Conservation (phyloP, 37 sponge, comb jelly and placozoan species). For the Geodia barretti region DNA sequence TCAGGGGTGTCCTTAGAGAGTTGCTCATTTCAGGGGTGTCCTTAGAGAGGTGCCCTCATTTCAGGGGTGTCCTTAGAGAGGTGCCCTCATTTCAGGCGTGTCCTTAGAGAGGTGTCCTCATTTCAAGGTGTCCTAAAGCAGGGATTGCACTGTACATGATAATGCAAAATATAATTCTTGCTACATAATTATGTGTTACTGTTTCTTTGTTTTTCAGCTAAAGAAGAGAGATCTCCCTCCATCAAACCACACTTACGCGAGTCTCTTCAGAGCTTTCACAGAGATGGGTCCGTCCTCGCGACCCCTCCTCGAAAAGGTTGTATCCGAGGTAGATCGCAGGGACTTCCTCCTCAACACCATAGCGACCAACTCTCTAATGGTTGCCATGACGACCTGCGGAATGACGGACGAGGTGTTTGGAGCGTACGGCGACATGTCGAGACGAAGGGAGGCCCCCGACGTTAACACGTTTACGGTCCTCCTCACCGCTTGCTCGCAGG, state of each 20-base stretch:
- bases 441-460: slow-evolving; percentile 25
- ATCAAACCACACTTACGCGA: slow-evolving; percentile 64
- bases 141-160: too few relatives aligned
- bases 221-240: slow-evolving; percentile 69
- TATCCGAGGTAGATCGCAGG: slow-evolving; percentile 64
- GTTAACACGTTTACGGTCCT: slow-evolving; percentile 50
- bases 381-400: slow-evolving; percentile 55
- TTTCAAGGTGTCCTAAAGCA: too few relatives aligned
- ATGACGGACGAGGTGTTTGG: slow-evolving; percentile 31
- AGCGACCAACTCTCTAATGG: slow-evolving; percentile 54
- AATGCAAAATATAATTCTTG: too few relatives aligned
- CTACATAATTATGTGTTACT: background rate
- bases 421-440: slow-evolving; percentile 36
- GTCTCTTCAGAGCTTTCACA: slow-evolving; percentile 61
- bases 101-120: too few relatives aligned
- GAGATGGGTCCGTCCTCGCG: slow-evolving; percentile 32
- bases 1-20: too few relatives aligned
- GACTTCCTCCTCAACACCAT: slow-evolving; percentile 45
- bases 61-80: too few relatives aligned
- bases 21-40: too few relatives aligned
- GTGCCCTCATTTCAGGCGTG: too few relatives aligned
- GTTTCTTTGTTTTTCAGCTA: slow-evolving; percentile 28
- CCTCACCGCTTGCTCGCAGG: slow-evolving; percentile 35
- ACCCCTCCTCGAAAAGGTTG: slow-evolving; percentile 28
- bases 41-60: too few relatives aligned